Base-by-base conservation (phyloP, 2,888 invertebrate genomes). In the Hipparchia semele region DNA sequence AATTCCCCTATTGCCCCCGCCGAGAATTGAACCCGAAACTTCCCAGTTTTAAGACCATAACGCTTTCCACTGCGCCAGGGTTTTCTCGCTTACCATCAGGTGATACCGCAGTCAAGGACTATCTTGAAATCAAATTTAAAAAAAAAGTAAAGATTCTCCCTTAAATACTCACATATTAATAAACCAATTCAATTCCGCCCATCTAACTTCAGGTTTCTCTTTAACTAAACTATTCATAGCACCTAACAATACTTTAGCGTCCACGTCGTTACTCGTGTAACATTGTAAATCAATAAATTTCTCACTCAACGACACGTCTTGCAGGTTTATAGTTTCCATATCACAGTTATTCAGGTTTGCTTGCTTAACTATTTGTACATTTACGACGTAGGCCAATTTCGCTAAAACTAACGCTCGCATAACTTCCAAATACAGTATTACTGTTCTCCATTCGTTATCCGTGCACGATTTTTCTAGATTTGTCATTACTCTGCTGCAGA, bases 131-230 rank as follows among this genome's bases (percentile, higher is more conserved):
- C 23, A 23, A 23, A 4, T 39, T 39, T 1, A 39, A 4, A 39
- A 39, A 4, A 39, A 4, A 4, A 39, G 39, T 39, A 39, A 10
- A 10, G 8, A 23, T 33, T 8, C 10, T 3, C 33, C 6, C 10
- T 60, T 8, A 46, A 51, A 65, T 82, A 94, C 95, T 95, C 86
- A 96, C 96, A 95, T 90, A 84, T 94, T 94, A 82, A 95, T 90
- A 81, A 96, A 92, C 96, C 97, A 97, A 73, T 95, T 95, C 76
- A 97, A 90, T 84, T 96, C 96, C 10, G 94, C 86, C 97, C 97
- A 98, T 79, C 95, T 95, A 76, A 95, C 95, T 77, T 95, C 94
- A 6, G 94, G 93, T 76, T 96, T 94, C 80, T 95, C 94, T 77
- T 90, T 91, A 72, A 95, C 85, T 78, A 94, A 91, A 80, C 92